Evolutionary conservation across 2,113 vertebrate species (phyloP).

Genomic region (Esox niger): DNA sequence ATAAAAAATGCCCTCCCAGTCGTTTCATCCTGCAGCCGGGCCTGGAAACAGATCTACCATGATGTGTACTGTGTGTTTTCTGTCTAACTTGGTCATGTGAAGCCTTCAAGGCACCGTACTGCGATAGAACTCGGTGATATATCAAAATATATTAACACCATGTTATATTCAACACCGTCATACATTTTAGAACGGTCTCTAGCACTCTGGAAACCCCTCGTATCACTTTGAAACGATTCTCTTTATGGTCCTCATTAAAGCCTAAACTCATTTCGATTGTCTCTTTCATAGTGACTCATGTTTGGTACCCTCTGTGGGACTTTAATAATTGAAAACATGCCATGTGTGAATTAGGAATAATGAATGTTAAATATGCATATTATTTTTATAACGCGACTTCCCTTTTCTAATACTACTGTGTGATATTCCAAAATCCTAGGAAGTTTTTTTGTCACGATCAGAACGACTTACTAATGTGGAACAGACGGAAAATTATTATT

Average conservation of each 20-base stretch:
- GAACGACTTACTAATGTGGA: conserved; percentile 21
- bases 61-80: neutral
- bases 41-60: too few relatives aligned
- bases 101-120: neutral
- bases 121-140: neutral
- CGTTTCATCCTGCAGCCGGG: too few relatives aligned
- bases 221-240: conserved; percentile 33
- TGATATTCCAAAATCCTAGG: conserved; percentile 19
- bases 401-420: conserved; percentile 1
- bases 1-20: too few relatives aligned
- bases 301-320: conserved; percentile 33
- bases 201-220: conserved; percentile 34
- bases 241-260: conserved; percentile 40
- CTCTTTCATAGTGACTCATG: conserved; percentile 29
- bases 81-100: neutral
- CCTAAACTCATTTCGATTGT: conserved; percentile 32
- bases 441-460: conserved; percentile 28
- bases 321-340: conserved; percentile 55
- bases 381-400: conserved; percentile 27
- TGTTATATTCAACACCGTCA: conserved; percentile 36
- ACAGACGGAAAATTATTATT: conserved; percentile 27
- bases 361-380: conserved; percentile 54
- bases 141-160: neutral
- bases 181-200: conserved; percentile 36
- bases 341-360: conserved; percentile 55